Evolutionary conservation across 2,113 vertebrate genomes (phyloP).

Genomic region (Collichthys lucidus): DNA sequence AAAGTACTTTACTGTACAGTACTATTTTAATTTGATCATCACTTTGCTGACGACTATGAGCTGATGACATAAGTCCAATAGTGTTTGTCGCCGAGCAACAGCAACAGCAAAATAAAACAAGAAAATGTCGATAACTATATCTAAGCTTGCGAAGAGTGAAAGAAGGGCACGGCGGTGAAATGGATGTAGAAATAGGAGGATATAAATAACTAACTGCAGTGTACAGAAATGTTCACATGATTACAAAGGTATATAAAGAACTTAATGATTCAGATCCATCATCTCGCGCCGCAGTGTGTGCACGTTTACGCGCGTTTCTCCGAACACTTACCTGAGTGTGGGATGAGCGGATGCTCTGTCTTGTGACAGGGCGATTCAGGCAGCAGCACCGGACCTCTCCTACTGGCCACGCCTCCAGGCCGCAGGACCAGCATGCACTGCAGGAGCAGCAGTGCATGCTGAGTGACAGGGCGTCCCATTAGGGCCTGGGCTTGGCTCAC

Average conservation of each 20-base stretch:
- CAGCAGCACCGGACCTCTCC: constrained; percentile 77
- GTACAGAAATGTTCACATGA: not conserved
- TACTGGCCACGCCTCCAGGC: constrained; percentile 70
- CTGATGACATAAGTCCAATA: not conserved
- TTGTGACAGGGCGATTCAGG: constrained; percentile 87
- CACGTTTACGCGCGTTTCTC: not conserved
- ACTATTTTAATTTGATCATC: constrained; percentile 13
- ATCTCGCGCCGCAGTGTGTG: not conserved
- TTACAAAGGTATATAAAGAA: constrained; percentile 6
- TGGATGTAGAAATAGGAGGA: not conserved
- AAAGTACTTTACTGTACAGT: not conserved
- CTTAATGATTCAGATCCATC: not conserved
- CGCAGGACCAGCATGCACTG: constrained; percentile 86
- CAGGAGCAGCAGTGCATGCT: constrained; percentile 87
- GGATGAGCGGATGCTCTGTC: constrained; percentile 89
- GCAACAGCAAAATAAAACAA: not conserved
- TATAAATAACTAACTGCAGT: constrained; percentile 14
- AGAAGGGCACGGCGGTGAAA: not conserved
- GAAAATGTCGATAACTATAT: not conserved
- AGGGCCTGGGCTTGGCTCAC: constrained; percentile 77
- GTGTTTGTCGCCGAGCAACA: constrained; percentile 52
- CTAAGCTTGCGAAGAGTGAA: not conserved
- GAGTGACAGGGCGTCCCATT: constrained; percentile 82
- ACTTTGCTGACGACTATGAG: constrained; percentile 1
- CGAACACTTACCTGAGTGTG: constrained; percentile 88